Evolutionary conservation across 2,797 vertebrate genomes (phyloP), one percentile per base, ranked within the genome.

Genomic region (Vultur gryphus): DNA sequence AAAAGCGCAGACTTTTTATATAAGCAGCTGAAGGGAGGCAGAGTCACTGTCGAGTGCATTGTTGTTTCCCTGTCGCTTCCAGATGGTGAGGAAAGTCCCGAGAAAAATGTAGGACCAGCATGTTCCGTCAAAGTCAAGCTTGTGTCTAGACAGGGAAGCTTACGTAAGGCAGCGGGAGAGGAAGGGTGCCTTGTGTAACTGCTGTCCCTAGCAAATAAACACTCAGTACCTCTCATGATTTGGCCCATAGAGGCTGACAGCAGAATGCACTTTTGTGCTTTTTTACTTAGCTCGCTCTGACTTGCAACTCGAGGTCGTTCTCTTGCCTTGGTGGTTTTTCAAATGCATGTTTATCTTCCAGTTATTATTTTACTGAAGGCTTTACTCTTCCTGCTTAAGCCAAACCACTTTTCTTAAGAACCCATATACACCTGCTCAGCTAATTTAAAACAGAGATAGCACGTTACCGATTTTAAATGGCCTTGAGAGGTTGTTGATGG

Each of bases 171-270:
- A 95, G 83, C 76, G 59, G 71, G 91, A 95, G 90, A 94, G 93
- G 93, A 96, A 93, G 91, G 66, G 71, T 89, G 83, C 85, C 92
- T 96, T 96, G 93, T 96, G 92, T 96, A 97, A 96, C 84, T 92
- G 92, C 93, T 37, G 51, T 93, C 84, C 94, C 87, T 70, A 88
- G 89, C 84, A 96, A 90, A 91, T 58, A 90, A 92, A 88, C 89
- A 85, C 69, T 91, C 58, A 33, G 54, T 61, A 52, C 69, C 76
- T 82, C 76, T 58, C 58, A 31, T 16, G 54, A 51, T 93, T 78
- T 89, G 76, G 76, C 79, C 64, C 57, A 4, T 5, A 25, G 81
- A 55, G 83, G 43, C 89, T 89, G 77, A 95, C 46, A 87, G 70
- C 61, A 76, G 89, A 95, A 91, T 78, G 65, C 51, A 69, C 64